A percentile compares a stretch with the other conserved stretches of the same genome.
These are phyloP conservation scores for Acanthosepion esculentum DNA, from an alignment of 2,888 invertebrate species.

Conservation along the genomic window DNA sequence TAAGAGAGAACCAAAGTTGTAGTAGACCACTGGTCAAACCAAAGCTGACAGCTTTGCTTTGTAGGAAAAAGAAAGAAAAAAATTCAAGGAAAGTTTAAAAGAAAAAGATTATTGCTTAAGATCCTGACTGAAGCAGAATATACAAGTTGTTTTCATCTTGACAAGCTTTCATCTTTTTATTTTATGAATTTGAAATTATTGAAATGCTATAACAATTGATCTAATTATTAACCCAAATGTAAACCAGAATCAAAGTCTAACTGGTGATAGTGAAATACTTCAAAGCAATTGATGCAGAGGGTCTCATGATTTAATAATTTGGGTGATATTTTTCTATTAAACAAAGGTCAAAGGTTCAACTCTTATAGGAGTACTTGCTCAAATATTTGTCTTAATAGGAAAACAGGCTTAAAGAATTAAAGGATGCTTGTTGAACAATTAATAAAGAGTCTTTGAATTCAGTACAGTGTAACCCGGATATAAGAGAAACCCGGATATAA, in stretches of 20 bases:
- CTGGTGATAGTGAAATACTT: neutral
- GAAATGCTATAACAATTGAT: neutral
- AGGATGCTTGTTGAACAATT: neutral
- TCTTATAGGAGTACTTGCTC: neutral
- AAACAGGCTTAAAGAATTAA: neutral
- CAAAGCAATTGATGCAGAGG: neutral
- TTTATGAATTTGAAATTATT: neutral
- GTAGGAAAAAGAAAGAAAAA: neutral
- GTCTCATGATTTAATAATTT: neutral
- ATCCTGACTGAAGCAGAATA: neutral
- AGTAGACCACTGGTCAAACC: neutral
- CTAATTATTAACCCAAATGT: neutral
- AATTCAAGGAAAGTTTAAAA: neutral
- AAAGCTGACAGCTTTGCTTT: neutral
- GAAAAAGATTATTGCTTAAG: neutral
- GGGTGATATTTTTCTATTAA: neutral
- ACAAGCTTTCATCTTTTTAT: no score
- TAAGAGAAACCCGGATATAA: no score
- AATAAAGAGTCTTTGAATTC: neutral
- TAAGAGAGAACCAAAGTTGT: neutral
- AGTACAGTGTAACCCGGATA: no score
- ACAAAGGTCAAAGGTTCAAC: neutral
- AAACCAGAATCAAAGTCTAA: neutral
- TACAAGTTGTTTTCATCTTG: no score
- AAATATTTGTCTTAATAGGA: neutral